Evolutionary conservation across 2,797 vertebrate species (phyloP).

Genomic region (Sebastes minor): DNA sequence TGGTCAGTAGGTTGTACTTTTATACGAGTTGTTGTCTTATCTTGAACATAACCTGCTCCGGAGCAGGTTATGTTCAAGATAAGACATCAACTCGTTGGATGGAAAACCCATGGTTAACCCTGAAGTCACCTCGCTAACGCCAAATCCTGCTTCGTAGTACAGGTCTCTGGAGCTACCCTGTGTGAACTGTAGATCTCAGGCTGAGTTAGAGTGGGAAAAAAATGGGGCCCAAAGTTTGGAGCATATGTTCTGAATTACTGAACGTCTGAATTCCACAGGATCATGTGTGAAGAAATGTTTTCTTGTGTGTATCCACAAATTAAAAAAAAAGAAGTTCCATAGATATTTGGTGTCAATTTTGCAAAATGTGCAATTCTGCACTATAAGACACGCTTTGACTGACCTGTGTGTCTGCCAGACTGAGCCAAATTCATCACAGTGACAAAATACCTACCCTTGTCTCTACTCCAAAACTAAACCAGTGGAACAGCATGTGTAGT

Average conservation of each 20-base stretch:
- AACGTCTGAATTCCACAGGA: not conserved
- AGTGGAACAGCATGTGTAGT: not conserved
- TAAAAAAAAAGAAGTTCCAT: not conserved
- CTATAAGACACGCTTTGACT: not conserved
- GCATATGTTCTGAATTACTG: not conserved
- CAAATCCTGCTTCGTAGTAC: fast-evolving
- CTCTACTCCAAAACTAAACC: not conserved
- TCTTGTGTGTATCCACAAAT: not conserved
- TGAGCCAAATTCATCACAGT: not conserved
- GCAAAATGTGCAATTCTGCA: not conserved
- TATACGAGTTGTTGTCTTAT: too few relatives aligned
- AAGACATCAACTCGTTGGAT: too few relatives aligned
- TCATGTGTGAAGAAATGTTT: not conserved
- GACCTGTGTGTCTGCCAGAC: not conserved
- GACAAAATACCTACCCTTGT: not conserved
- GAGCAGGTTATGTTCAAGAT: too few relatives aligned
- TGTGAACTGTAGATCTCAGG: not conserved
- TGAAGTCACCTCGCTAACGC: too few relatives aligned
- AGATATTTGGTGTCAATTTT: not conserved
- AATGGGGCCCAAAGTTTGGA: not conserved
- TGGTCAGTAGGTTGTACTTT: too few relatives aligned
- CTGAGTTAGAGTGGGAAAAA: not conserved
- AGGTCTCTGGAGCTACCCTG: not conserved
- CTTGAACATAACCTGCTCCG: too few relatives aligned
- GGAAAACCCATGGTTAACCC: too few relatives aligned